Conservation (phyloP, 2,113 vertebrate genomes). For the Microcebus griseorufus region DNA sequence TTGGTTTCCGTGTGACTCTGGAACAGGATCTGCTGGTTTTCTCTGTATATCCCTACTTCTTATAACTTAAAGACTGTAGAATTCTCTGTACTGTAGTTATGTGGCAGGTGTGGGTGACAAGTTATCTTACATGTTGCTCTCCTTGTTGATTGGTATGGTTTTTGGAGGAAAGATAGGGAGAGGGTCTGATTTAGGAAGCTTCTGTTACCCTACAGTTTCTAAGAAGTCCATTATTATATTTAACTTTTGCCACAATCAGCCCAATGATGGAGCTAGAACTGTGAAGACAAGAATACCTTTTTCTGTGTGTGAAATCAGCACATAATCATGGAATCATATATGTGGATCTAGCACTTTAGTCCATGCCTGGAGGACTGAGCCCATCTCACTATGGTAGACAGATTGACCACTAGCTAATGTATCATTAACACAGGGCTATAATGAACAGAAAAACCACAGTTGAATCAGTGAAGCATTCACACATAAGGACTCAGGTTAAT, state of each 20-base stretch:
- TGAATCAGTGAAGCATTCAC: background rate
- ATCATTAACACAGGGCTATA: background rate
- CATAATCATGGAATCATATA: background rate
- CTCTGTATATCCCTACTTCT: background rate
- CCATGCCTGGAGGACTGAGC: background rate
- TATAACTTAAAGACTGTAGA: background rate
- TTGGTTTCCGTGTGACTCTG: background rate
- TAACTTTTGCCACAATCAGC: background rate
- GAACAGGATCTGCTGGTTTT: background rate
- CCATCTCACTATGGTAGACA: background rate
- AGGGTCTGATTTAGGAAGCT: background rate
- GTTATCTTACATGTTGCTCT: background rate
- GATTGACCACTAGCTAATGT: background rate
- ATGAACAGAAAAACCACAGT: background rate
- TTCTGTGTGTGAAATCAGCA: background rate
- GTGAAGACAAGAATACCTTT: background rate
- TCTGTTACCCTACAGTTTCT: background rate
- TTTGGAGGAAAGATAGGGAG: background rate
- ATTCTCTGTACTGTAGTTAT: background rate
- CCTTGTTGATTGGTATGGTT: background rate
- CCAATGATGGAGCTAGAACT: background rate
- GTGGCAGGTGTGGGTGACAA: background rate
- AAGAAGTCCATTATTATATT: background rate
- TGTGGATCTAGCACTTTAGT: background rate
- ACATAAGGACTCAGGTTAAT: background rate